Base-by-base conservation (phyloP, 2,888 invertebrate species). In the Athrips mouffetella region DNA sequence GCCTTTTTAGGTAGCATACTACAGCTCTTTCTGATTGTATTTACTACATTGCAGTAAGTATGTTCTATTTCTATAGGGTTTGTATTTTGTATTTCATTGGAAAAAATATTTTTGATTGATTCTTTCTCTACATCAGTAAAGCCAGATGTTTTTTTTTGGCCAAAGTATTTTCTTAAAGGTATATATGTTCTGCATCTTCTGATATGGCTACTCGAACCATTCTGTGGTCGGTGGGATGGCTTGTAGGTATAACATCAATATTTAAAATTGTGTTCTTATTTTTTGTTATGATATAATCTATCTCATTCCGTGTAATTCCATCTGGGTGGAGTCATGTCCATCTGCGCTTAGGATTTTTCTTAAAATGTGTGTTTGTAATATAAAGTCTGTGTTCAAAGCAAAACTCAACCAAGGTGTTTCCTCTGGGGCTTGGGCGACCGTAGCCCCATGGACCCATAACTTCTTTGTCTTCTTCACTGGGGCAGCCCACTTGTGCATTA, bases 401-500 rank as follows among this genome's bases (percentile, higher is more conserved):
- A 13, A 52, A 49, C 5, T 48, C n/a, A 7, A 49, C 29, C n/a
- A 52, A 30, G 2, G 10, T 11, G 3, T 47, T 23, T 15, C 52
- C 49, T 39, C 44, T 46, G 3, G 42, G 11, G 13, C 21, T 47
- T 44, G 46, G 35, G 6, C 31, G n/a, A 2, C 49, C 47, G 33
- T 50, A 50, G 15, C 48, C 33, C 20, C 27, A 48, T 1, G 31
- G 23, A 3, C 48, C 42, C 23, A 30, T 23, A 1, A 48, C 25
- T 29, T 6, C 25, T 2, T 23, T 31, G 7, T 42, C 42, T 21
- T 41, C 48, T 23, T 13, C 4, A 11, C 16, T 27, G 8, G 40
- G 33, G 7, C n/a, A 18, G n/a, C 51, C 51, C 4, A 51, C 33
- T 37, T 51, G 20, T 0, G 48, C 45, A 33, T 51, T 48, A 13